A percentile compares a stretch with the other conserved stretches of the same genome.
These are phyloP conservation scores for Lepus americanus DNA, from an alignment of 2,113 vertebrate genomes.

Conservation along the genomic window DNA sequence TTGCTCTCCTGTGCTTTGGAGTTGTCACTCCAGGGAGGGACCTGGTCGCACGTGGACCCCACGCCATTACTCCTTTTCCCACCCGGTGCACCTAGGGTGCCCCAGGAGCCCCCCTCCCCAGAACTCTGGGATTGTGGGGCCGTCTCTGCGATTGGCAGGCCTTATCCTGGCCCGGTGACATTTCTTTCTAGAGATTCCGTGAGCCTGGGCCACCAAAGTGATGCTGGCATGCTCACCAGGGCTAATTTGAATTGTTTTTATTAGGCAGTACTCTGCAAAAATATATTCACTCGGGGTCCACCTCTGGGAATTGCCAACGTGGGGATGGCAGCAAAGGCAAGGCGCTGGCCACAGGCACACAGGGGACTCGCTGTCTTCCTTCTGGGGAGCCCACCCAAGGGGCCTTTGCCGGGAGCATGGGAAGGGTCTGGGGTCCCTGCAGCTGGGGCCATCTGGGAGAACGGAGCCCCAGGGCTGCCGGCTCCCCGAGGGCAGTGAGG, in stretches of 20 bases:
- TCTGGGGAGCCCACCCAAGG: background rate
- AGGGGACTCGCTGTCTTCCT: background rate
- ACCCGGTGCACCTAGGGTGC: background rate
- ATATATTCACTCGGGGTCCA: background rate
- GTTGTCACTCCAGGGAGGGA: background rate
- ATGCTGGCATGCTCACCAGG: background rate
- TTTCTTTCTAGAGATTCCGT: background rate
- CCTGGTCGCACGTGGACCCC: rapidly evolving
- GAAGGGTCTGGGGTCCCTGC: background rate
- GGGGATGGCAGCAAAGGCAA: background rate
- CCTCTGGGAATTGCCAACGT: background rate
- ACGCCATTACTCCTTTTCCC: background rate
- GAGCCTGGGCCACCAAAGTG: background rate
- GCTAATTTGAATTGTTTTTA: background rate
- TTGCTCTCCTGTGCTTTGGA: background rate
- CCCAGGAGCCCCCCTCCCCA: background rate
- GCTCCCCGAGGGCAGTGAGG: background rate
- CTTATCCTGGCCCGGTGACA: background rate
- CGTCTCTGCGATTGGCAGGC: background rate
- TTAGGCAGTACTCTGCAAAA: background rate
- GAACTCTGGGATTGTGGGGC: background rate
- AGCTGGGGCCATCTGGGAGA: background rate
- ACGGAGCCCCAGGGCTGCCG: background rate
- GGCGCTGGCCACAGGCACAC: background rate
- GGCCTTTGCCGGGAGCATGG: background rate